These are phyloP conservation scores for Etheostoma spectabile DNA, from an alignment of 2,113 vertebrate species.

Conservation along the genomic window DNA sequence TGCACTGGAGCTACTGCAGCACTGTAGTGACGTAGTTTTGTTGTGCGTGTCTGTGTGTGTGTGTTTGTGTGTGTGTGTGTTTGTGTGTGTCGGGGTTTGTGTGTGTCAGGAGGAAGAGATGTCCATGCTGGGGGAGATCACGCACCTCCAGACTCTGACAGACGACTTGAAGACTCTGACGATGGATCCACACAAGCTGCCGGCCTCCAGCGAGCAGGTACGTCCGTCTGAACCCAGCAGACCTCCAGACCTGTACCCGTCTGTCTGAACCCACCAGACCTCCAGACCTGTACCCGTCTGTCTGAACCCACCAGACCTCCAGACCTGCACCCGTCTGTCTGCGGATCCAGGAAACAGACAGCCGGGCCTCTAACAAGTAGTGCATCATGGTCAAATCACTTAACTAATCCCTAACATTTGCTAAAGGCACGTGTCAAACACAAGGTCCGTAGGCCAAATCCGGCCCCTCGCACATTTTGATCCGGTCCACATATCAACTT, in stretches of 20 bases:
- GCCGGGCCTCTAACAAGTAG: too few species aligned
- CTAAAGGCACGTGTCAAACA: too few species aligned
- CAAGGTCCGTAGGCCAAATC: too few species aligned
- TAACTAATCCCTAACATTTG: too few species aligned
- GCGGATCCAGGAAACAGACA: neutral
- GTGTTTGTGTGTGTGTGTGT: too few species aligned
- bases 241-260: too few species aligned
- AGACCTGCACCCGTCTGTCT: neutral
- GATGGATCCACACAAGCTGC: constrained; percentile 96
- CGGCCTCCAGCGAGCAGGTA: constrained; percentile 95
- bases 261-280: too few species aligned
- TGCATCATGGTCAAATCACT: too few species aligned
- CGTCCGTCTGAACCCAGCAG: too few species aligned
- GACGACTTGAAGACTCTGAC: constrained; percentile 93
- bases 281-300: neutral
- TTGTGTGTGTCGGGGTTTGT: neutral
- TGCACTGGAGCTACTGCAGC: too few species aligned
- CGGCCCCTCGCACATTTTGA: too few species aligned
- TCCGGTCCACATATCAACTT: too few species aligned
- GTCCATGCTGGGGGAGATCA: constrained; percentile 94
- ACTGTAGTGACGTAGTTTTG: neutral
- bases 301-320: neutral
- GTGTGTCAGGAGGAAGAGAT: constrained; percentile 92
- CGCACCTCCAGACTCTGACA: constrained; percentile 93
- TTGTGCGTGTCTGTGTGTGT: constrained; percentile 5